Conservation (phyloP, 2,888 invertebrate species). For the Tachina grossa region DNA sequence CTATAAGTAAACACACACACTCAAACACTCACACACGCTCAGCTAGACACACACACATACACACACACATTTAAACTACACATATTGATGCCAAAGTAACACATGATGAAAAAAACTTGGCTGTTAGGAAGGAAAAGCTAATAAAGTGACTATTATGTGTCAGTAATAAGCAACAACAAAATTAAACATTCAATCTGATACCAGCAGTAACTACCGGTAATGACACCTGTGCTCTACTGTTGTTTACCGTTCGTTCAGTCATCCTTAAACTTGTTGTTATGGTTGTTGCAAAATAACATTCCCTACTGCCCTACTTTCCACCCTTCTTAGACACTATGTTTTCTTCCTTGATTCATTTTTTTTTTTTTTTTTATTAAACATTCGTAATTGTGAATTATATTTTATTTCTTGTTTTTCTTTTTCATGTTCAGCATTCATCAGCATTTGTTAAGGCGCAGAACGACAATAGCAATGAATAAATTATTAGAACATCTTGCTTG, state of each 20-base stretch:
- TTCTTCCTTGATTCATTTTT: background rate
- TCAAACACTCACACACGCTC: background rate
- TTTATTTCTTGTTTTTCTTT: background rate
- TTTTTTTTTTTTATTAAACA: background rate
- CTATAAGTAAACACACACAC: background rate
- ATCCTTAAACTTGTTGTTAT: background rate
- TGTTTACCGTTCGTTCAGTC: background rate
- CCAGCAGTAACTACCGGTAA: constrained; percentile 23
- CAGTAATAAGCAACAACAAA: background rate
- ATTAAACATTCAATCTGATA: constrained; percentile 46
- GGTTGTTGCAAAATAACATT: background rate
- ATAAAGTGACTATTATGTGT: background rate
- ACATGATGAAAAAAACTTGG: background rate
- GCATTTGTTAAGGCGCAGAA: background rate
- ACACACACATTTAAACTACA: background rate
- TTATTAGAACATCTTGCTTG: background rate
- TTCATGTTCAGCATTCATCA: background rate
- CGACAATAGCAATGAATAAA: background rate
- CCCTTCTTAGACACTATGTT: too few species aligned
- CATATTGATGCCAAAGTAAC: too few species aligned
- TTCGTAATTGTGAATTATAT: background rate
- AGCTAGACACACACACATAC: background rate
- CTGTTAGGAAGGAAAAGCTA: background rate
- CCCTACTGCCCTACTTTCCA: background rate
- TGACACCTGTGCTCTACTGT: background rate